Evolutionary conservation across 2,888 invertebrate genomes (phyloP).

Genomic region (Pterostichus niger): DNA sequence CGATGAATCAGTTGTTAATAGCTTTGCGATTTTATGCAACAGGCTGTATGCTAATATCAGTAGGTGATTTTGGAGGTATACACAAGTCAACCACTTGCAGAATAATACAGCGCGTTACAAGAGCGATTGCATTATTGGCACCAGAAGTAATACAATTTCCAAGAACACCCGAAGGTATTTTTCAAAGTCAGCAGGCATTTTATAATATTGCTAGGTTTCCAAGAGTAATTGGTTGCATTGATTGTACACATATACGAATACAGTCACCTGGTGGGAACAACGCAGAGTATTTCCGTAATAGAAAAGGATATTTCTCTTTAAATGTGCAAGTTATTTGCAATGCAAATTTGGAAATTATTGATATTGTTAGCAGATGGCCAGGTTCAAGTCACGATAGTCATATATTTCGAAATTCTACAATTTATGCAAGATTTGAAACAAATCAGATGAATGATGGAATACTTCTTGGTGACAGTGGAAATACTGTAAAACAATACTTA

Average conservation of each 20-base stretch:
- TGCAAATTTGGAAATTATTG: too few relatives aligned
- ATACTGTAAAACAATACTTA: constrained; percentile 66
- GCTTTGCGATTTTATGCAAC: constrained; percentile 45
- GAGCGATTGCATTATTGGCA: neutral
- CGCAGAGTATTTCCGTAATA: constrained; percentile 65
- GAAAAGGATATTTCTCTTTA: too few relatives aligned
- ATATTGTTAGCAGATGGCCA: too few relatives aligned
- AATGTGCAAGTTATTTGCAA: too few relatives aligned
- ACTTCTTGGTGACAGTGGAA: constrained; percentile 21
- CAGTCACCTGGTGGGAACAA: constrained; percentile 65
- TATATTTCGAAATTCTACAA: too few relatives aligned
- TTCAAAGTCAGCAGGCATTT: neutral
- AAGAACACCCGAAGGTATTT: neutral
- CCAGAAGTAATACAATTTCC: neutral
- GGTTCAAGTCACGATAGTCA: too few relatives aligned
- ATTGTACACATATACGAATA: constrained; percentile 1
- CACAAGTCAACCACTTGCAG: constrained; percentile 31
- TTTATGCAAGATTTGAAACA: too few relatives aligned
- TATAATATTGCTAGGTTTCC: constrained; percentile 3
- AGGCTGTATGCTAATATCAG: constrained; percentile 35
- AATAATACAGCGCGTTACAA: constrained; percentile 3
- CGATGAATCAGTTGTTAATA: constrained; percentile 26
- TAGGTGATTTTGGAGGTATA: constrained; percentile 14
- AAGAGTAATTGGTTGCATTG: neutral
- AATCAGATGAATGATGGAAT: neutral